Evolutionary conservation across 37 sponge, comb jelly and placozoan genomes (phyloP), one percentile per base, ranked within the genome.

Genomic region (Agelas oroides): DNA sequence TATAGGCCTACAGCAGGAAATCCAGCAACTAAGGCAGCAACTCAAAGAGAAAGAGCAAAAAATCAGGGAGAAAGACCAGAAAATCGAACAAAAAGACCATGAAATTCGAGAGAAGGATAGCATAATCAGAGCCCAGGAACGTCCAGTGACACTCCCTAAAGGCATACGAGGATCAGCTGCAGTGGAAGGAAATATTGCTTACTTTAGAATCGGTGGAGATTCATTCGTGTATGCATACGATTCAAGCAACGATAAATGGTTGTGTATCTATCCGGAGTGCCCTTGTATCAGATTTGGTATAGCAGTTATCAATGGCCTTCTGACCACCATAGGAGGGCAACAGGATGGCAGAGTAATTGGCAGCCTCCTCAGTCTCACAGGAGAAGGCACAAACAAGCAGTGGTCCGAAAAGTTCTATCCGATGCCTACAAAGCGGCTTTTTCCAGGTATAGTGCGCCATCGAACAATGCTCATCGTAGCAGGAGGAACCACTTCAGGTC

Each of bases 231-330:
- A 61, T 25, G n/a, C 5, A 61, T 61, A 61, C 63, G 25, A 61
- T 25, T 27, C 63, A n/a, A 25, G n/a, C n/a, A 27, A 27, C 12
- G 13, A 13, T n/a, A 25, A 61, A 13, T 61, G 63, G 63, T 27
- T 25, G n/a, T 46, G 46, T 46, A n/a, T 27, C 25, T 25, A 27
- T 5, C 63, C 63, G 11, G 13, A 61, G 5, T 27, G 27, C 63
- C 63, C 63, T 61, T 27, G 2, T 61, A 5, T 27, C n/a, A 25
- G 63, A 27, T 61, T n/a, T 25, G 63, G 63, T 2, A n/a, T 61
- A 25, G 63, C 63, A 61, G 27, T 61, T 61, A 61, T 61, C 27
- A 25, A 61, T 61, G 63, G 63, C 27, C 63, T 61, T 11, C 63
- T 61, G 25, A 61, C 63, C 11, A 11, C 63, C 27, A 13, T 61